phyloP scores from a whole-genome alignment of 2,888 invertebrate species.

The Harpagoxenus sublaevis region DNA sequence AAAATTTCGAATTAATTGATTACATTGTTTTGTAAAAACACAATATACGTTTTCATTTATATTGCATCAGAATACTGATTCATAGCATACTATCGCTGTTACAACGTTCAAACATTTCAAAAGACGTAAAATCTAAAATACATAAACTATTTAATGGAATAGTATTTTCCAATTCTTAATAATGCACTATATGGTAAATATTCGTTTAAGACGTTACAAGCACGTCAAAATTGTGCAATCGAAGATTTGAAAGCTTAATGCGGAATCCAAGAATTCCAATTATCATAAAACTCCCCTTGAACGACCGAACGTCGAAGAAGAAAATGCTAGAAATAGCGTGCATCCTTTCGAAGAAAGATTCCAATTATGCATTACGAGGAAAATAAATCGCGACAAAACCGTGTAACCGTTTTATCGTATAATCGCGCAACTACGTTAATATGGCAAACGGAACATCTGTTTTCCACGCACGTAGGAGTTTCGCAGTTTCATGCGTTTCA shows the following conservation, averaged over 20 bases:
- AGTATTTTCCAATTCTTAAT: background rate
- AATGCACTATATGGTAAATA: background rate
- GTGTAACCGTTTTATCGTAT: background rate
- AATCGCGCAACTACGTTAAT: background rate
- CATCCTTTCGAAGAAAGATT: slow-evolving; percentile 8
- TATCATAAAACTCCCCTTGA: background rate
- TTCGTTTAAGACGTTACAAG: background rate
- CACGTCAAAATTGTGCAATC: background rate
- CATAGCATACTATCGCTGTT: too few species aligned
- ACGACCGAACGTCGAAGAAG: background rate
- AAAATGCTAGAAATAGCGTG: background rate
- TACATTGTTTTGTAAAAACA: background rate
- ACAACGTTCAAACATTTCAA: background rate
- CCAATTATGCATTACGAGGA: background rate
- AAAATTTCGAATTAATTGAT: slow-evolving; percentile 36
- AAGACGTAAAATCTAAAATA: background rate
- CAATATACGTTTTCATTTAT: background rate
- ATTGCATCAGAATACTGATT: background rate
- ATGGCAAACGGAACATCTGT: background rate
- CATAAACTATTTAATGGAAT: background rate
- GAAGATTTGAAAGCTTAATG: slow-evolving; percentile 9
- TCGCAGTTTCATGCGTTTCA: background rate
- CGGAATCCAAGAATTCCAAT: background rate
- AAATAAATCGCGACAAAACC: slow-evolving; percentile 8
- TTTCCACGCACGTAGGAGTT: background rate